Percentiles rank a stretch among this genome's conserved stretches.
Evolutionary conservation across 2,888 invertebrate genomes (phyloP).

Genomic region (Cloeon dipterum): DNA sequence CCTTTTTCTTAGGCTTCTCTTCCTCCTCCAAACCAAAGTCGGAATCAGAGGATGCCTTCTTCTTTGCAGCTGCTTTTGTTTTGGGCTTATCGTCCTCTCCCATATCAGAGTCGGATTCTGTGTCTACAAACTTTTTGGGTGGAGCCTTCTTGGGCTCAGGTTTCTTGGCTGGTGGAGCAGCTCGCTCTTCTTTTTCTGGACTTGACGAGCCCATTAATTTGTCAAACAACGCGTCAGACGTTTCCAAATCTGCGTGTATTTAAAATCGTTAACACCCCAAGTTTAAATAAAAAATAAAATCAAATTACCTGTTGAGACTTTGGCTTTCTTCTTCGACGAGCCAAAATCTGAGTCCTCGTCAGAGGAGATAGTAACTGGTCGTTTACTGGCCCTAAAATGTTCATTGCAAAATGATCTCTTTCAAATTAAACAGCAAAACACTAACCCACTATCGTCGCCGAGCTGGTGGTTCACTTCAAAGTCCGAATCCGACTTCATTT

Average conservation of each 20-base stretch:
- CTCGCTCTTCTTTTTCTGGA: neutral
- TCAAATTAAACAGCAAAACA: slow-evolving; percentile 4
- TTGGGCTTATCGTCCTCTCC: slow-evolving; percentile 1
- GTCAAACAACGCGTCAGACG: slow-evolving; percentile 4
- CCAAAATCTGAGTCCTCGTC: neutral
- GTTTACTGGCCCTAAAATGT: too few relatives aligned
- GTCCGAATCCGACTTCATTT: slow-evolving; percentile 2
- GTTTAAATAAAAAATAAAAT: neutral
- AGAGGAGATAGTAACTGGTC: too few relatives aligned
- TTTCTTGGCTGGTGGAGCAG: slow-evolving; percentile 2
- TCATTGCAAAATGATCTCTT: too few relatives aligned
- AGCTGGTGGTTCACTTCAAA: neutral
- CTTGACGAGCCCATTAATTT: slow-evolving; percentile 1
- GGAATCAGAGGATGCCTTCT: slow-evolving; percentile 20
- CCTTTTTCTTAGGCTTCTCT: slow-evolving; percentile 3
- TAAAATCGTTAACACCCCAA: neutral
- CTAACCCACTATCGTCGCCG: slow-evolving; percentile 5
- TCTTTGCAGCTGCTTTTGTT: slow-evolving; percentile 8
- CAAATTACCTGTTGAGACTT: too few relatives aligned
- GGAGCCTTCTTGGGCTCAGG: neutral
- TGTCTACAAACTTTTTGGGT: neutral
- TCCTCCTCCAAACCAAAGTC: slow-evolving; percentile 8
- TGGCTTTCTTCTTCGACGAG: slow-evolving; percentile 1
- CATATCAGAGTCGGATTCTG: neutral
- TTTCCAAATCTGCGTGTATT: neutral